A percentile compares a stretch with the other conserved stretches of the same genome.
Conservation (phyloP, 2,888 invertebrate species). For the Camptogramma bilineatum region DNA sequence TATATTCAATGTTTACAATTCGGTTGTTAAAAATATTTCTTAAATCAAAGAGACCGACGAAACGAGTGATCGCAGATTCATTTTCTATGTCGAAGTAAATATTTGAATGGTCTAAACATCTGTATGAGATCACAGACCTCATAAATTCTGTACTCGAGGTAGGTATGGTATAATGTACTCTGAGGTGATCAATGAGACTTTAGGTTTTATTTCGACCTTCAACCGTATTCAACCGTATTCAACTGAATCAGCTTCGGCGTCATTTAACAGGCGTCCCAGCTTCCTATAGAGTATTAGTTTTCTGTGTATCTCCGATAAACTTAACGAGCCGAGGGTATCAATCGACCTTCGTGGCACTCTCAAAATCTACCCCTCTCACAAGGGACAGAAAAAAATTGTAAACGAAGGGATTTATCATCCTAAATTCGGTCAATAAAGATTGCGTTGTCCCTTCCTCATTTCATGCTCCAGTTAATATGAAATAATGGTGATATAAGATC, state of each 20-base stretch:
- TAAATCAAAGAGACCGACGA: not conserved
- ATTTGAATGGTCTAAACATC: not conserved
- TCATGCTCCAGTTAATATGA: conserved; percentile 14
- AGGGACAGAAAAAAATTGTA: not conserved
- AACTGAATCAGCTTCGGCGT: not conserved
- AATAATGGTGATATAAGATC: conserved; percentile 5
- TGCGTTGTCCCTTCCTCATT: conserved; percentile 12
- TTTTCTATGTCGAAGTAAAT: not conserved
- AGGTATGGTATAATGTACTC: no score
- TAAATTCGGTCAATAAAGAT: conserved; percentile 1
- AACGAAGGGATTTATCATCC: not conserved
- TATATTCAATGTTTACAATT: not conserved
- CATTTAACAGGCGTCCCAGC: not conserved
- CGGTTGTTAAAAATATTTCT: not conserved
- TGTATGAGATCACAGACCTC: not conserved
- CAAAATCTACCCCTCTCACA: not conserved
- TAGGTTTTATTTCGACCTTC: not conserved
- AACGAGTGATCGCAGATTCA: not conserved
- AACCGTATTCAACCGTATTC: not conserved
- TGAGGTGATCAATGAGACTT: not conserved
- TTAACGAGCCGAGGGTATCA: not conserved
- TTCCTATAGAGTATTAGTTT: not conserved
- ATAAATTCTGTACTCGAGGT: not conserved
- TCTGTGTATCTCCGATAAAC: not conserved
- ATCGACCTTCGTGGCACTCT: not conserved